Evolutionary conservation across 2,797 vertebrate genomes (phyloP), one percentile per base, ranked within the genome.

Genomic region (Ciconia nigra): DNA sequence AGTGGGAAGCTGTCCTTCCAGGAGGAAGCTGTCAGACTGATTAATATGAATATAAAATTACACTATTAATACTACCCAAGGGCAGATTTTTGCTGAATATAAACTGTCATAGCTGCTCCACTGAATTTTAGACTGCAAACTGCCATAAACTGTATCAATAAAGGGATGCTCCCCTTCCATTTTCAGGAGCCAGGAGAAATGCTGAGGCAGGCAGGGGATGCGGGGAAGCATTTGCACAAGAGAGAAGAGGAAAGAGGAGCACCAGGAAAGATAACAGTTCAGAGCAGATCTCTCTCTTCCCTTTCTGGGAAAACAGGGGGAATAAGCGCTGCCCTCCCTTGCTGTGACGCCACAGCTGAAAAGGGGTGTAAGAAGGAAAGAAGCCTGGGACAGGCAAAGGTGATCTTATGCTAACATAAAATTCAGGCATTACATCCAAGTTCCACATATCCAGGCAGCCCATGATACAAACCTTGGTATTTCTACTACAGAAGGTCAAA

Each of bases 21-120:
- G 61, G 63, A 72, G 85, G 90, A 87, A 91, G 29, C 82, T 74
- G 84, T 81, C 94, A 94, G 65, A 19, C 79, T 85, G 93, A 70
- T 77, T 33, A 77, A 81, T 2, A 39, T 5, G 24, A 85, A 77
- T 28, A 55, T 12, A 55, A 94, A 93, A 85, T 87, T 9, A 69
- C 46, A 21, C 15, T 57, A 44, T 79, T 85, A 85, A 82, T 37
- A 18, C 26, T 5, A 35, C 49, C 63, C 63, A 65, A 95, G 92
- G 95, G 74, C 84, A 94, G 84, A 9, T 41, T 92, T 78, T 33
- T 94, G 90, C 87, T 82, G 93, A 82, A 74, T 13, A 54, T 2
- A 25, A 72, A 57, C 78, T 61, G 86, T 39, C 83, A 35, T 11
- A 57, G 76, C 67, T 70, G 86, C 83, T 85, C 58, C 31, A 31